Conservation (phyloP, 2,113 vertebrate species). For the Oreochromis aureus region DNA sequence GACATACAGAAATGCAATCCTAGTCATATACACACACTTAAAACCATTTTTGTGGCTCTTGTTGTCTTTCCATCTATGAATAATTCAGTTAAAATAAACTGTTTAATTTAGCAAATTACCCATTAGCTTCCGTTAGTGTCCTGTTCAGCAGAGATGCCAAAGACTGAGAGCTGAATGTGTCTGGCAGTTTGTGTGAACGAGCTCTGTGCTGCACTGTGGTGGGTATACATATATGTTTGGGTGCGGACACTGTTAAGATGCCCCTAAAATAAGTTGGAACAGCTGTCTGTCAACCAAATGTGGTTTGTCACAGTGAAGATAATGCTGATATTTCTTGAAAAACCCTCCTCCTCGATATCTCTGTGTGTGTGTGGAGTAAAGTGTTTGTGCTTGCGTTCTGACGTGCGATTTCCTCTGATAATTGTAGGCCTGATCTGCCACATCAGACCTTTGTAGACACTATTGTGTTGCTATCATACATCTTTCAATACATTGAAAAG, state of each 20-base stretch:
- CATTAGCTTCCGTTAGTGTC: not conserved
- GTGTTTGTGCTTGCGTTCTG: not conserved
- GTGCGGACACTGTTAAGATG: conserved; percentile 1
- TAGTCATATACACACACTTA: not conserved
- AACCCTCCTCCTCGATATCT: not conserved
- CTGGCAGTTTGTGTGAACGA: not conserved
- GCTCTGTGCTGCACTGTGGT: not conserved
- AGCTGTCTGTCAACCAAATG: conserved; percentile 32
- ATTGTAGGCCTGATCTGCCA: not conserved
- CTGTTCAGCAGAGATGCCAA: not conserved
- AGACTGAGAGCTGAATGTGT: not conserved
- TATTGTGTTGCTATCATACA: not conserved
- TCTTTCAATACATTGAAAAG: not conserved
- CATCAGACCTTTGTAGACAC: not conserved
- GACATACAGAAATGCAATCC: not conserved
- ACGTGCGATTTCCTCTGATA: conserved; percentile 14
- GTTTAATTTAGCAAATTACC: conserved; percentile 3
- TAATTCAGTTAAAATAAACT: not conserved
- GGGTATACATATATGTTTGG: not conserved
- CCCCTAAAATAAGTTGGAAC: conserved; percentile 2
- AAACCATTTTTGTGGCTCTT: not conserved
- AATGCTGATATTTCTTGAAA: not conserved
- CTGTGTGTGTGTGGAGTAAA: not conserved
- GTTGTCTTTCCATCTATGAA: not conserved
- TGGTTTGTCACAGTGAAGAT: conserved; percentile 28